Base-by-base conservation (phyloP, 2,888 invertebrate species). In the Megastigmus dorsalis region DNA sequence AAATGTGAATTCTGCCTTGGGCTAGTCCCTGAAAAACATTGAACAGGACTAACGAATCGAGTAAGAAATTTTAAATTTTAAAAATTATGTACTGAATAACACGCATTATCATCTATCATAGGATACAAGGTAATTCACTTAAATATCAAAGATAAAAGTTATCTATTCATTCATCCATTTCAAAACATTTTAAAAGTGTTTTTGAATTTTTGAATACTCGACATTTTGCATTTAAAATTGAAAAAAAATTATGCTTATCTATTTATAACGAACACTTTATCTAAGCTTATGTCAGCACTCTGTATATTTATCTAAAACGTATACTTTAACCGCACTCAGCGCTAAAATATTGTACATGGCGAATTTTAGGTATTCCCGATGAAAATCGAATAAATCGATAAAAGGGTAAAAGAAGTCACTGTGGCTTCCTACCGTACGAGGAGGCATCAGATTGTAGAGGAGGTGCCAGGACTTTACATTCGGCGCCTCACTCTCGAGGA, bases 401-500 rank as follows among this genome's bases (percentile, higher is more conserved):
- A 15, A 20, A 18, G 30, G 6, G n/a, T 45, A 66, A 28, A 67
- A 62, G 10, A 15, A 50, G 45, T 69, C 81, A 84, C 81, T 81
- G 85, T 86, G 86, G 86, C 86, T 84, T 84, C 85, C 78, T 84
- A 83, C 82, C 57, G 48, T 4, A 79, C 83, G 79, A 85, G 85
- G 77, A 82, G 85, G 81, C 82, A 83, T 81, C 85, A 82, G 80
- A 80, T 86, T 70, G 85, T 80, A 80, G 86, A 86, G 83, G 86
- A 86, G 82, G 86, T 86, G 81, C 86, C 86, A 71, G 86, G 86
- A 69, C 85, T 86, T 52, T 84, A 84, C 78, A 86, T 86, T 82
- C 84, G 86, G 79, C 85, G 86, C 74, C 83, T 86, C 57, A 86
- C 86, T 73, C 85, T 86, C 62, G 86, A 86, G 78, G 86, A 86